phyloP scores from a whole-genome alignment of 2,888 invertebrate genomes.

The Leucoptera coffeella region DNA sequence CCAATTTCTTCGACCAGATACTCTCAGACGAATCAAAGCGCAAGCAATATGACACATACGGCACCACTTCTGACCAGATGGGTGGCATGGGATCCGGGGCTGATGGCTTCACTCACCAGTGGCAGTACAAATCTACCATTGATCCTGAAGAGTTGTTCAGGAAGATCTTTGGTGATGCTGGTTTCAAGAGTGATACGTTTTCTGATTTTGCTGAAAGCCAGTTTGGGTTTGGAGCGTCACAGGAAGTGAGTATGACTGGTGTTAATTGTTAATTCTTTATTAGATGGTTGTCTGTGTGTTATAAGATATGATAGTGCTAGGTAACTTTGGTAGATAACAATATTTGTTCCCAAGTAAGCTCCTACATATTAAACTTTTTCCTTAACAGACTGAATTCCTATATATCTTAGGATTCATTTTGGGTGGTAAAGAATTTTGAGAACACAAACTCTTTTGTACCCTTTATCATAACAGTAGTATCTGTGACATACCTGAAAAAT shows the following conservation, averaged over 20 bases:
- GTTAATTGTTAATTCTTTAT: no score
- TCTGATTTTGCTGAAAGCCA: constrained; percentile 84
- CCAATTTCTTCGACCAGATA: constrained; percentile 47
- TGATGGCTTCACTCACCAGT: constrained; percentile 65
- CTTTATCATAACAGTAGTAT: no score
- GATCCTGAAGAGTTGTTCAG: constrained; percentile 96
- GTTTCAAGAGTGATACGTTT: constrained; percentile 61
- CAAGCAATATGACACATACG: constrained; percentile 90
- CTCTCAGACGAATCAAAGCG: constrained; percentile 87
- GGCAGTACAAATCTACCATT: constrained; percentile 82
- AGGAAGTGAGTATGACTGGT: constrained; percentile 73
- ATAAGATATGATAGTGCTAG: no score
- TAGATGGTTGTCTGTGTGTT: no score
- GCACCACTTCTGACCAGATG: constrained; percentile 83
- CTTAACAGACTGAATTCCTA: no score
- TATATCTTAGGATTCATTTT: no score
- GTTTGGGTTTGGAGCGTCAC: constrained; percentile 86
- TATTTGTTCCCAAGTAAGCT: neutral
- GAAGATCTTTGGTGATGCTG: constrained; percentile 88
- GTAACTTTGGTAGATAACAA: no score
- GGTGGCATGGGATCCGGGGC: constrained; percentile 62
- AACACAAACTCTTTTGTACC: no score
- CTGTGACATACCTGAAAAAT: no score
- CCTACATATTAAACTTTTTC: no score
- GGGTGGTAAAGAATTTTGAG: no score